phyloP scores from a whole-genome alignment of 2,113 vertebrate species.

The Pitta sordida region DNA sequence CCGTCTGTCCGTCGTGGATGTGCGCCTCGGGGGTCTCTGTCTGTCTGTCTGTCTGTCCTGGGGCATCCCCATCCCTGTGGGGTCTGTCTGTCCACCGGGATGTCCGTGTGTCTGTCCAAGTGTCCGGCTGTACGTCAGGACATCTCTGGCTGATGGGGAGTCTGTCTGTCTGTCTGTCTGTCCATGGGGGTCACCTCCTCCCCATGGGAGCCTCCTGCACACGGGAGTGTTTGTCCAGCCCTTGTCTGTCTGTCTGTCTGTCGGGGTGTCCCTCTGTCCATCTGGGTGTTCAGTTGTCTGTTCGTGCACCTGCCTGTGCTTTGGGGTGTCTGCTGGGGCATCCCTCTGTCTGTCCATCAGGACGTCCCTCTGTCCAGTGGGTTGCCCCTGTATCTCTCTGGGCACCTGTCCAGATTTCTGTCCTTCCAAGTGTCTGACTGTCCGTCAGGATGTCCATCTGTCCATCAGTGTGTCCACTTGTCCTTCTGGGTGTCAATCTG shows the following conservation, averaged over 20 bases:
- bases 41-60: too few relatives aligned
- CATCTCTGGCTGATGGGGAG: not conserved
- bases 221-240: not conserved
- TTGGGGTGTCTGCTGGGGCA: too few relatives aligned
- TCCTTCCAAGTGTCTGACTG: not conserved
- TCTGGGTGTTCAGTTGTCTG: not conserved
- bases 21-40: too few relatives aligned
- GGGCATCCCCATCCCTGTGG: too few relatives aligned
- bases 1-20: not conserved
- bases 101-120: not conserved
- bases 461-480: not conserved
- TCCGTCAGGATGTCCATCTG: not conserved
- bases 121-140: not conserved
- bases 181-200: not conserved
- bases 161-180: not conserved
- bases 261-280: not conserved
- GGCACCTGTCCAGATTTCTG: not conserved
- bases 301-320: not conserved
- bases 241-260: not conserved
- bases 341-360: not conserved
- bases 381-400: not conserved
- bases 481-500: not conserved
- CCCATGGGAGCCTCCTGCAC: too few relatives aligned
- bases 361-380: not conserved
- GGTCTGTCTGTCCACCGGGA: too few relatives aligned